A percentile compares a stretch with the other conserved stretches of the same genome.
Conservation (phyloP, 2,797 vertebrate species). For the Molossus alvarezi region DNA sequence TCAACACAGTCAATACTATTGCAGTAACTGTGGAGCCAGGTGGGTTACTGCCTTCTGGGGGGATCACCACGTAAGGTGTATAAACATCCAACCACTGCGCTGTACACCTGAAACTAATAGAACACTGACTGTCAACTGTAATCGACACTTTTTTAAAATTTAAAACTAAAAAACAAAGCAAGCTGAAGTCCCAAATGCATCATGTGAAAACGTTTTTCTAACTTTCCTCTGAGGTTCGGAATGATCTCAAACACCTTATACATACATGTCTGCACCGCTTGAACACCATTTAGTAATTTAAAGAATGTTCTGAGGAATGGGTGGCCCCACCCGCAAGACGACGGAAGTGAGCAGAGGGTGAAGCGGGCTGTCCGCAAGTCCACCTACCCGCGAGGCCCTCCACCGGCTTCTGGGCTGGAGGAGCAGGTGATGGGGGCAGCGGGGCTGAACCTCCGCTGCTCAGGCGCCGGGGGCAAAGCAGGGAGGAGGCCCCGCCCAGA, state of each 20-base stretch:
- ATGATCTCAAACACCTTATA: not conserved
- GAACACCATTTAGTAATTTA: not conserved
- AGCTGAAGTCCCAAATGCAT: not conserved
- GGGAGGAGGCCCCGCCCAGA: not conserved
- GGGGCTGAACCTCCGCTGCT: slow-evolving; percentile 86
- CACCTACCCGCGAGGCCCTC: not conserved
- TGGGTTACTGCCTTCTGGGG: not conserved
- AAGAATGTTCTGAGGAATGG: not conserved
- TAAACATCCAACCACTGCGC: not conserved
- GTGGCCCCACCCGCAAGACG: not conserved
- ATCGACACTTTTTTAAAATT: not conserved
- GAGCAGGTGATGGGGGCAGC: slow-evolving; percentile 85
- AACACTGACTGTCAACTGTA: too few relatives aligned
- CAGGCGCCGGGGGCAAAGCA: slow-evolving; percentile 90
- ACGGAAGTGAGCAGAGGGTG: not conserved
- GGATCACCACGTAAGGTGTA: not conserved
- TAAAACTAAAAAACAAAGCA: not conserved
- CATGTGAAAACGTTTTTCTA: not conserved
- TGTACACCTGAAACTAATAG: not conserved
- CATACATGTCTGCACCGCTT: not conserved
- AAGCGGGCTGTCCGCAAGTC: fast-evolving
- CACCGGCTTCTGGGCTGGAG: not conserved
- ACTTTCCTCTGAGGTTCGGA: not conserved
- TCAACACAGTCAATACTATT: not conserved
- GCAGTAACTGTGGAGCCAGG: too few relatives aligned